A percentile compares a stretch with the other conserved stretches of the same genome.
Evolutionary conservation across 2,797 vertebrate species (phyloP).

Genomic region (Sylvilagus floridanus): DNA sequence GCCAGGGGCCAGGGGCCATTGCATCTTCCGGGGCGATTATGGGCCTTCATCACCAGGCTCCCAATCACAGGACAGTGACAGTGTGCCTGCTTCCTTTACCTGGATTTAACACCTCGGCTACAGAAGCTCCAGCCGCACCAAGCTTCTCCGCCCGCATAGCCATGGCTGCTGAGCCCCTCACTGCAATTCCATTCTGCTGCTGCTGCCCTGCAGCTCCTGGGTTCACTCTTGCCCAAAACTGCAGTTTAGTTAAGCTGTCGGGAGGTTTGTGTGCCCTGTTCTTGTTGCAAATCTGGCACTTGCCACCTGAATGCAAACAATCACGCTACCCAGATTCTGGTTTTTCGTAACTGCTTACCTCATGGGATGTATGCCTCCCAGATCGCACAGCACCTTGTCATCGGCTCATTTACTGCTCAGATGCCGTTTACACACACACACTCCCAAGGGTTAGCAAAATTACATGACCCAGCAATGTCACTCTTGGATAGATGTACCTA

Average conservation of each 20-base stretch:
- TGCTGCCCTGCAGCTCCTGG: not conserved
- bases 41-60: not conserved
- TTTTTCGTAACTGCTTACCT: not conserved
- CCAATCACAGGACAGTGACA: not conserved
- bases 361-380: not conserved
- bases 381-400: not conserved
- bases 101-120: not conserved
- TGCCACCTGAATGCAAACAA: not conserved
- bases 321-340: not conserved
- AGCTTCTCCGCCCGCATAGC: not conserved
- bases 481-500: not conserved
- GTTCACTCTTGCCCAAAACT: not conserved
- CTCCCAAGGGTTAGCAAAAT: not conserved
- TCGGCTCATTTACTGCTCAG: not conserved
- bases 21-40: not conserved
- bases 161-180: too few relatives aligned
- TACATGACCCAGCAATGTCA: too few relatives aligned
- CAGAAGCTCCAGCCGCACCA: not conserved
- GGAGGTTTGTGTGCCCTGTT: too few relatives aligned
- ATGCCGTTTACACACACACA: not conserved
- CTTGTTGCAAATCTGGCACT: not conserved
- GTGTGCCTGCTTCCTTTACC: not conserved
- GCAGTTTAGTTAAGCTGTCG: not conserved
- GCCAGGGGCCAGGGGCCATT: not conserved
- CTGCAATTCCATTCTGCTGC: not conserved